Base-by-base conservation (phyloP, 37 sponge, comb jelly and placozoan genomes). In the Corticium candelabrum region DNA sequence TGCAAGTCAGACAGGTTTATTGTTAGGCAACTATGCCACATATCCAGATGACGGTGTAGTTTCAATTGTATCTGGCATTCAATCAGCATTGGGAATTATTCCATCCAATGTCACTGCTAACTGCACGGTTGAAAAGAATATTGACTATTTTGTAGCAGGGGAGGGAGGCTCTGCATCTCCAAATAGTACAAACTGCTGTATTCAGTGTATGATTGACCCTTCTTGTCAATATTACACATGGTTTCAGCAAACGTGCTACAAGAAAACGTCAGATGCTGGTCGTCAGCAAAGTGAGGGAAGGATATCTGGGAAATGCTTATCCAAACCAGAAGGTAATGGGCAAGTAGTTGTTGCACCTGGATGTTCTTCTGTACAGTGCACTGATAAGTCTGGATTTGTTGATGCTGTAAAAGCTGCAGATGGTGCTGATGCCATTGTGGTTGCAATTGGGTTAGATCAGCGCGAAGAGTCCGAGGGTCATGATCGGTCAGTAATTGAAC, bases 371-470 rank as follows among this genome's bases (percentile, higher is more conserved):
- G 40, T 68, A 0, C 31, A 38, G 2, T 88, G 89, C 50, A 1
- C 56, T 2, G 80, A 82, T 40, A 82, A 34, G 7, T 67, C 50
- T 2, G 69, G 62, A 33, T 89, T 89, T 41, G 33, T 30, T 0
- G 40, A 43, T 0, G 90, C 84, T 37, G 37, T 80, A 1, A 1
- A 74, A 0, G 38, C 77, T 27, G 84, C 74, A 30, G 32, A 75
- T 0, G 73, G 27, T 35, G 83, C 90, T 0, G 90, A 89, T 70
- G 79, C 76, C 34, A 83, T 89, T 1, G 33, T 89, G 11, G 56
- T 79, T 69, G 90, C 85, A 35, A 78, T 89, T 83, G 90, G 90
- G 30, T 67, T 86, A 35, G 76, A 85, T 67, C 43, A 67, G 2
- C 33, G 43, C 0, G 41, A 85, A 11, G 90, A 89, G 62, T 68